A percentile compares a stretch with the other conserved stretches of the same genome.
These are phyloP conservation scores for Meganola albula DNA, from an alignment of 2,888 invertebrate genomes.

Conservation along the genomic window DNA sequence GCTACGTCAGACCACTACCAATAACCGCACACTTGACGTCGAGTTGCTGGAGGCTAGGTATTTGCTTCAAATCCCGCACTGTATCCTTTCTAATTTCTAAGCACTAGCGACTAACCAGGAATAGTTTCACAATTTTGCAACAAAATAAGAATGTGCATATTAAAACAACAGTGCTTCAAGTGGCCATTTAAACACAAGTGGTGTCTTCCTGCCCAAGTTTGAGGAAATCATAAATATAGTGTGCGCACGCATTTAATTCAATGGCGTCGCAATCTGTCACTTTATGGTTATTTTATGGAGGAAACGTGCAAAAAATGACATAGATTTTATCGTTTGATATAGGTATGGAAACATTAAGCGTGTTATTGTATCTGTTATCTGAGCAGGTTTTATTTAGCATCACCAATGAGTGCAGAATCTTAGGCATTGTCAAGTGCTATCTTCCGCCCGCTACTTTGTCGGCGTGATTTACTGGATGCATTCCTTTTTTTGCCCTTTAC, in stretches of 20 bases:
- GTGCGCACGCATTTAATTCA: conserved; percentile 17
- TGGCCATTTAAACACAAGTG: conserved; percentile 23
- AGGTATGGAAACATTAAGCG: conserved; percentile 18
- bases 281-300: conserved; percentile 28
- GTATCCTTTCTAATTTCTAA: too few relatives aligned
- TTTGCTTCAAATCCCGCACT: too few relatives aligned
- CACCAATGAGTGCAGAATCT: background rate
- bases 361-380: conserved; percentile 21
- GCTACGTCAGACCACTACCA: too few relatives aligned
- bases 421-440: too few relatives aligned
- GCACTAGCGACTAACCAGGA: too few relatives aligned
- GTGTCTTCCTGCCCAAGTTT: conserved; percentile 20
- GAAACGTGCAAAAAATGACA: conserved; percentile 27
- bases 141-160: conserved; percentile 14
- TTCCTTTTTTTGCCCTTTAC: too few relatives aligned
- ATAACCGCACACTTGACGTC: too few relatives aligned
- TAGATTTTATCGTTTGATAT: conserved; percentile 22
- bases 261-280: conserved; percentile 23
- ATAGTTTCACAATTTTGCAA: too few relatives aligned
- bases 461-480: too few relatives aligned
- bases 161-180: conserved; percentile 16
- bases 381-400: background rate
- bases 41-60: too few relatives aligned
- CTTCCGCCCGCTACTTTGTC: too few relatives aligned
- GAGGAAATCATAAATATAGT: conserved; percentile 34